phyloP scores from a whole-genome alignment of 2,888 invertebrate genomes.

The Caenorhabditis imperialis region DNA sequence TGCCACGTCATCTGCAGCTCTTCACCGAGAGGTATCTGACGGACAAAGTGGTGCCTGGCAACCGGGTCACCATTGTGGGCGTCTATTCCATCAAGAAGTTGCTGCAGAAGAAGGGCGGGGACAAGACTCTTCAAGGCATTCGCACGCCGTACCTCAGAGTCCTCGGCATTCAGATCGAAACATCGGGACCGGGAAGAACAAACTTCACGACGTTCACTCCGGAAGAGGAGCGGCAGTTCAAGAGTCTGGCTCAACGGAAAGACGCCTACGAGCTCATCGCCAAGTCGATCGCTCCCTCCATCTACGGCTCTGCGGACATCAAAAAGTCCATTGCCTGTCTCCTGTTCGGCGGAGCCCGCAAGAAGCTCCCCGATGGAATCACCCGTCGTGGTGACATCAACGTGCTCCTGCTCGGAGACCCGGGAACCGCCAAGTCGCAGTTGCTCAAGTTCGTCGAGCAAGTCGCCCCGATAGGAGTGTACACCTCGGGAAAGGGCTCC shows the following conservation, averaged over 20 bases:
- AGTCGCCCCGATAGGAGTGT: constrained; percentile 80
- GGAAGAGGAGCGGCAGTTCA: constrained; percentile 74
- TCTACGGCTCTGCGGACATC: constrained; percentile 92
- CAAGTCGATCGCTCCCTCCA: constrained; percentile 94
- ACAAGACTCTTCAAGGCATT: constrained; percentile 86
- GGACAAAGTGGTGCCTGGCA: constrained; percentile 87
- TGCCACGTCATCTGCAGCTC: constrained; percentile 94
- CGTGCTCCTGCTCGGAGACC: constrained; percentile 93
- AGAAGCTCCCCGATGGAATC: constrained; percentile 91
- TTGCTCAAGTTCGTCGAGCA: constrained; percentile 96
- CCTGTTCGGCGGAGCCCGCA: constrained; percentile 89
- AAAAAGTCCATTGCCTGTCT: constrained; percentile 96
- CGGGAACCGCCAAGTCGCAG: constrained; percentile 99
- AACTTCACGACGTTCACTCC: constrained; percentile 69
- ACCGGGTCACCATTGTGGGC: constrained; percentile 89
- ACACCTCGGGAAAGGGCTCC: constrained; percentile 99
- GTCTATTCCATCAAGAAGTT: constrained; percentile 96
- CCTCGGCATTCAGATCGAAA: constrained; percentile 90
- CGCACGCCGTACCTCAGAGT: constrained; percentile 94
- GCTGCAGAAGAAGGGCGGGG: constrained; percentile 71
- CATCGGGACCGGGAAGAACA: constrained; percentile 79
- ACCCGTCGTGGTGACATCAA: constrained; percentile 97
- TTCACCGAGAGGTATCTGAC: constrained; percentile 89
- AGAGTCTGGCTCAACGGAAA: constrained; percentile 85
- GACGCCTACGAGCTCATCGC: constrained; percentile 91